Evolutionary conservation across 2,888 invertebrate species (phyloP), one percentile per base, ranked within the genome.

Genomic region (Aspidiotus destructor): DNA sequence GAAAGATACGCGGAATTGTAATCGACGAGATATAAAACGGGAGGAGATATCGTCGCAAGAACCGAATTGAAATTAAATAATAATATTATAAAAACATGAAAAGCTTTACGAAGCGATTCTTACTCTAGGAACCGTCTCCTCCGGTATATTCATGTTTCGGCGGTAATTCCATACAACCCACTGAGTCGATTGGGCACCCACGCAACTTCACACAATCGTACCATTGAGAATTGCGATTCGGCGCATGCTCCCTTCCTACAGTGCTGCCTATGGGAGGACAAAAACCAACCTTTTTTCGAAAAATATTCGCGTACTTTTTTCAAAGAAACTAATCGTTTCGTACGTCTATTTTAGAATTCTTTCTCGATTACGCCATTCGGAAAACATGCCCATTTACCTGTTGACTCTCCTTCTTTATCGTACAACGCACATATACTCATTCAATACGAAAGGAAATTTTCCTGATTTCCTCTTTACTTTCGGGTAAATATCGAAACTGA

Each of bases 131-230:
- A 44, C 55, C 65, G 65, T 65, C 65, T 57, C 65, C 42, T 65
- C 16, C 57, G 65, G 65, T 65, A 28, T 28, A 57, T 65, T 65
- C 65, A 65, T 65, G 57, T 65, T 65, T 65, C 65, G 65, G 65
- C 57, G 65, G 65, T 57, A 65, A 65, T 65, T 65, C 65, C 65
- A 42, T 65, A 57, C 65, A 55, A 65, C 55, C 57, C 65, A 65
- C 65, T 65, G 65, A 15, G 64, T 65, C 65, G 65, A 65, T 65
- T 57, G 65, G 28, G 65, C 65, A 65, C 65, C 65, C 57, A 65
- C 65, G 65, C 65, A 65, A 63, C 65, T 65, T 65, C 57, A 65
- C 57, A 65, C 65, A 55, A 44, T 42, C 54, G 65, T 65, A 65
- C 57, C 57, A 55, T 44, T 58, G 54, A 64, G 55, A 64, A 55